phyloP scores from a whole-genome alignment of 1,140 invertebrate genomes.

The Gerris buenoi region DNA sequence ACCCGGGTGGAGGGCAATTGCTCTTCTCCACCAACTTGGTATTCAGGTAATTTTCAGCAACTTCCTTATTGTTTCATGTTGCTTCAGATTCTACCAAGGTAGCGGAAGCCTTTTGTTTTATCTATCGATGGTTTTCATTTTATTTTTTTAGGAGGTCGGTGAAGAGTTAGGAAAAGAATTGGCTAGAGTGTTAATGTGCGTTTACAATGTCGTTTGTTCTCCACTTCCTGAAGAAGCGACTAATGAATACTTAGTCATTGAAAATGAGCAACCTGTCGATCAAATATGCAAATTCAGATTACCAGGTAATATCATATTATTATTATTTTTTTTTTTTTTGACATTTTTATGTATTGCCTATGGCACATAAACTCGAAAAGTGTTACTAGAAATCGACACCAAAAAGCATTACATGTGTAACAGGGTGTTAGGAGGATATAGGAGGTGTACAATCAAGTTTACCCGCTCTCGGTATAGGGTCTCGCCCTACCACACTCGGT shows the following conservation, averaged over 20 bases:
- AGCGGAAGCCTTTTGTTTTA: slow-evolving; percentile 3
- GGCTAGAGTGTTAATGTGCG: slow-evolving; percentile 40
- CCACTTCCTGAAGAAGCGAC: background rate
- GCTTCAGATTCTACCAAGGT: no score
- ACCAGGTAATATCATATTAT: background rate
- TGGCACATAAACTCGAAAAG: no score
- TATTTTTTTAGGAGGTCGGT: background rate
- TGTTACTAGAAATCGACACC: no score
- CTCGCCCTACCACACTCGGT: no score
- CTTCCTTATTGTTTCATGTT: no score
- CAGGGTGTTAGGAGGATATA: no score
- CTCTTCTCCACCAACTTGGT: slow-evolving; percentile 38
- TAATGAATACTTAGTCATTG: slow-evolving; percentile 6
- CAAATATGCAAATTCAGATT: slow-evolving; percentile 8
- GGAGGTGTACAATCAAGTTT: no score
- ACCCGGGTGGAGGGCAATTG: slow-evolving; percentile 43
- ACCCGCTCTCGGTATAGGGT: no score
- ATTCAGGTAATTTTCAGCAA: slow-evolving; percentile 31
- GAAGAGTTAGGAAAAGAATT: slow-evolving; percentile 37
- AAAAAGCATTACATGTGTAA: no score
- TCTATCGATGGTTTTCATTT: background rate
- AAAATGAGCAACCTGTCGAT: background rate
- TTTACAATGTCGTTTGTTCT: slow-evolving; percentile 35
- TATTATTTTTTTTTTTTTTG: background rate
- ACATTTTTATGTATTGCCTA: no score